Evolutionary conservation across 2,888 invertebrate species (phyloP), one percentile per base, ranked within the genome.

Genomic region (Drosophila prolongata): DNA sequence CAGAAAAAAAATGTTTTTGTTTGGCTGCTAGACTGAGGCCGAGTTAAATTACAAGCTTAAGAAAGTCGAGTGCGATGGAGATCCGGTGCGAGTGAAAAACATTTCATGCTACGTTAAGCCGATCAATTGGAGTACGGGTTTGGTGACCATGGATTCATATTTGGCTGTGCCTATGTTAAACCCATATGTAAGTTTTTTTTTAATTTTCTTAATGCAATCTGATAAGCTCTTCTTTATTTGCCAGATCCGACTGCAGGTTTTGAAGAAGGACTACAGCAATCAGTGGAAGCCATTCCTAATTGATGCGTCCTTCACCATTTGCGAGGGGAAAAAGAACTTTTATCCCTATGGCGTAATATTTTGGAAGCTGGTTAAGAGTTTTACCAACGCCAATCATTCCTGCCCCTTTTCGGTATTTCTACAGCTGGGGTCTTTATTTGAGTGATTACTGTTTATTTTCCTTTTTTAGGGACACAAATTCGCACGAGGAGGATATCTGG

Each of bases 211-310:
- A 6, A 3, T 11, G 3, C 9, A 5, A 5, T 27, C 27, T 9
- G 13, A n/a, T 27, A n/a, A 5, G 1, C 13, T 1, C n/a, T 0
- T 16, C 1, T 6, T 6, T 6, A 9, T 2, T 6, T 37, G 24
- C 0, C 42, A 69, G 69, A 1, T 44, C 1, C 72, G 30, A 0
- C 0, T 67, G 0, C 42, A 69, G 27, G 0, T 76, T 0, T 65
- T 65, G 1, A 71, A 67, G 14, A 80, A 65, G 52, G 61, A 60
- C 14, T 74, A 78, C 11, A 69, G 34, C 24, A 80, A 80, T 44
- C 57, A 59, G 6, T 80, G 67, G 19, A 56, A 72, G 27, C 78
- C 78, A 0, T 80, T 80, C 38, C 42, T 80, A 2, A 16, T 76
- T 1, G 61, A 80, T 19, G 56, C 66, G n/a, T 6, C n/a, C 0